Base-by-base conservation (phyloP, 1,140 invertebrate genomes). In the Caerostris extrusa region DNA sequence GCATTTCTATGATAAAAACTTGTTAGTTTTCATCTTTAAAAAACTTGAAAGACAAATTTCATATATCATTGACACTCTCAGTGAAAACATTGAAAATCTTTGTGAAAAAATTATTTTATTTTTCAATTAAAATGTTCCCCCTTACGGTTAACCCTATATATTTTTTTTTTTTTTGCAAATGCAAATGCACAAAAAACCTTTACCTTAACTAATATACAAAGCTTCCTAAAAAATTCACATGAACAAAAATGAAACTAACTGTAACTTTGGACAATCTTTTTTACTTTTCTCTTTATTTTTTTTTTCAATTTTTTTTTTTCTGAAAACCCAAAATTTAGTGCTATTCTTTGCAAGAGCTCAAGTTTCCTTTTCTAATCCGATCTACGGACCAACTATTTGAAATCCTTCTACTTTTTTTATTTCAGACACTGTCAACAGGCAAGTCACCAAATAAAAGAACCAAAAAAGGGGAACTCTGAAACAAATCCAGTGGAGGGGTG, bases 331-430 rank as follows among this genome's bases (percentile, higher is more conserved):
- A 77, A 50, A 7, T 77, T 77, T 14, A 77, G 71, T 77, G 34
- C 5, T 5, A 77, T 19, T 10, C 71, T 77, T 77, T 77, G 53
- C 50, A 77, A 53, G 71, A 77, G 50, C 10, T 77, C 71, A 12
- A 10, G 71, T 77, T 77, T 53, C 71, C 34, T 77, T 53, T 77
- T 77, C 71, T 77, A 77, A 77, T 8, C 71, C 71, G 71, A 77
- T 77, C 34, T 77, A 50, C 34, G 71, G 50, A 77, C 71, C 71
- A 77, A 77, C 71, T 53, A 77, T 50, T 53, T 50, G 14, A 53
- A 50, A 53, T 53, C 8, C 71, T 10, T 5, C 8, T 53, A 34
- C 34, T 34, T 50, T 34, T 12, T 50, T 34, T 12, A 50, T 34
- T 77, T 34, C 34, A 50, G 71, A 50, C 50, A 77, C 34, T 77